Percentiles rank a stretch among this genome's conserved stretches.
Conservation (phyloP, 2,888 invertebrate genomes). For the Rosalia funebris region DNA sequence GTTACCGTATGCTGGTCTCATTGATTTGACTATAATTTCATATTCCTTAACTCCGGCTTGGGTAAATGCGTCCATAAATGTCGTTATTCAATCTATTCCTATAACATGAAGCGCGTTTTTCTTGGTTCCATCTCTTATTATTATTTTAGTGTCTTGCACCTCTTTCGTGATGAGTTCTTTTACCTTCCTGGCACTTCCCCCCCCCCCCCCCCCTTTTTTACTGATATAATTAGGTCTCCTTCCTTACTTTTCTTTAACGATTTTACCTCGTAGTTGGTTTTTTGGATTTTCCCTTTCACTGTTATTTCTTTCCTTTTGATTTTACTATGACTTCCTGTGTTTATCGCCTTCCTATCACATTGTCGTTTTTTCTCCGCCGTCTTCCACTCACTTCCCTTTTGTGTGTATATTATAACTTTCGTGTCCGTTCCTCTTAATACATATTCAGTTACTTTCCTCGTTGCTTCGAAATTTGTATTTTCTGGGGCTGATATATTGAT, state of each 20-base stretch:
- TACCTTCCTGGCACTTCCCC: background rate
- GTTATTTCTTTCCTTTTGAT: background rate
- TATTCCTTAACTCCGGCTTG: slow-evolving; percentile 1
- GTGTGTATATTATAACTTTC: background rate
- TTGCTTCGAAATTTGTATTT: background rate
- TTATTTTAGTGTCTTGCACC: background rate
- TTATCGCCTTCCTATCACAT: background rate
- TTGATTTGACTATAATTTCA: slow-evolving; percentile 1
- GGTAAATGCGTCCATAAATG: background rate
- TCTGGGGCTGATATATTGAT: background rate
- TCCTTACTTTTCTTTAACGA: background rate
- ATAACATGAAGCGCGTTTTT: background rate
- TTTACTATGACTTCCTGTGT: background rate
- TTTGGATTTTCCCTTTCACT: background rate
- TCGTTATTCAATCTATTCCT: background rate
- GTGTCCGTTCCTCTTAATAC: slow-evolving; percentile 1
- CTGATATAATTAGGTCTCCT: background rate
- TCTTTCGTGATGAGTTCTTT: background rate
- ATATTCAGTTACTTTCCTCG: background rate
- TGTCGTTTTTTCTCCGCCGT: background rate
- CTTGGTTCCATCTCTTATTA: background rate
- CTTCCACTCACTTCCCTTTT: background rate
- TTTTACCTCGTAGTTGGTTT: background rate
- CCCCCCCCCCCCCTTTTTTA: background rate
- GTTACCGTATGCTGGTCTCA: slow-evolving; percentile 1